Percentiles rank a stretch among this genome's conserved stretches.
Conservation (phyloP, 2,888 invertebrate species). For the Mythimna ferrago region DNA sequence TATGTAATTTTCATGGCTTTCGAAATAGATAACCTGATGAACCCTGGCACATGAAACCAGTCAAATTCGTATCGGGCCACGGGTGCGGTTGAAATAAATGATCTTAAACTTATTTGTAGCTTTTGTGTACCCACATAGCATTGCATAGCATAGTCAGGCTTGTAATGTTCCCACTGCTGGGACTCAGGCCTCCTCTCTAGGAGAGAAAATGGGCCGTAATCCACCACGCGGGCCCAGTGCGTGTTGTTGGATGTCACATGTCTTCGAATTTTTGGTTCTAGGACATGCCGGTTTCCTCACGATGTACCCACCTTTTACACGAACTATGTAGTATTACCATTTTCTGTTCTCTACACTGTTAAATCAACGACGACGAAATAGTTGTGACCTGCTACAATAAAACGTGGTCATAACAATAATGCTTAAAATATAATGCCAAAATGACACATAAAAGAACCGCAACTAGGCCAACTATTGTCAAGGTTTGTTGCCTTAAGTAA, state of each 20-base stretch:
- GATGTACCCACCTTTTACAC: background rate
- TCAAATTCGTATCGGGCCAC: too few relatives aligned
- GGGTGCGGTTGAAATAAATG: background rate
- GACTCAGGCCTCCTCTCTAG: too few relatives aligned
- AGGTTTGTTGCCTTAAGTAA: conserved; percentile 31
- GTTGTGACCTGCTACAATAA: background rate
- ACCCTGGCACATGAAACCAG: too few relatives aligned
- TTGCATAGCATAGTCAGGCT: too few relatives aligned
- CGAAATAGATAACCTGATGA: too few relatives aligned
- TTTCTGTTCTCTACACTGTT: background rate
- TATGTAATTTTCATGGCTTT: too few relatives aligned
- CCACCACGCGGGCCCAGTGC: too few relatives aligned
- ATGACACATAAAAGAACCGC: conserved; percentile 25
- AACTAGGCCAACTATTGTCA: conserved; percentile 30
- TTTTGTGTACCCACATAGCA: background rate
- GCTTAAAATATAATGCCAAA: conserved; percentile 23
- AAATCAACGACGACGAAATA: conserved; percentile 1
- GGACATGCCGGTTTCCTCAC: too few relatives aligned
- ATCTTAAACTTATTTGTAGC: background rate
- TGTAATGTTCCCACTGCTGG: too few relatives aligned
- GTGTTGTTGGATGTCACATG: too few relatives aligned
- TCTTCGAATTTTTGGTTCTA: too few relatives aligned
- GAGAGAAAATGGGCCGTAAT: too few relatives aligned
- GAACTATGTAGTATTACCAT: background rate
- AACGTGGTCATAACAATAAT: conserved; percentile 5